Conservation (phyloP, 2,888 invertebrate species). For the Andrena flavipes region DNA sequence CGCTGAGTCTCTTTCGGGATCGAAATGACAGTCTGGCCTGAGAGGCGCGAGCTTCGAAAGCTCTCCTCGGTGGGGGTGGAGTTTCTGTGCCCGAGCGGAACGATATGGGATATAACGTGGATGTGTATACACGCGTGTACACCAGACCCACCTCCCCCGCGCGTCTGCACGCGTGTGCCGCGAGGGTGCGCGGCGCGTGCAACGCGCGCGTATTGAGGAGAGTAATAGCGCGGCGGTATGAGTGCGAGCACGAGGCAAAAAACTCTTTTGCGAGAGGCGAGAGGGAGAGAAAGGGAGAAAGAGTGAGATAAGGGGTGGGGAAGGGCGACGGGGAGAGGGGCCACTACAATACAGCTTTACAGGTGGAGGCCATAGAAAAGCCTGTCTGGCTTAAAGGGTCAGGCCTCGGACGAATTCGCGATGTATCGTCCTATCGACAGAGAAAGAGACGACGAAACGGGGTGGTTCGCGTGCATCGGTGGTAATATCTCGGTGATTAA, state of each 20-base stretch:
- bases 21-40: slow-evolving; percentile 75
- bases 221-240: slow-evolving; percentile 63
- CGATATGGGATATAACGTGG: slow-evolving; percentile 66
- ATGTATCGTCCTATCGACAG: slow-evolving; percentile 49
- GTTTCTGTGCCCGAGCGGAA: slow-evolving; percentile 61
- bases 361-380: slow-evolving; percentile 83
- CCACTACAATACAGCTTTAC: slow-evolving; percentile 69
- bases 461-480: slow-evolving; percentile 20
- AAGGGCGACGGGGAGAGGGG: slow-evolving; percentile 36
- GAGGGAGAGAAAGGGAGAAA: slow-evolving; percentile 20
- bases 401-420: slow-evolving; percentile 74
- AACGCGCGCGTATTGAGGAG: slow-evolving; percentile 31
- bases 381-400: slow-evolving; percentile 83
- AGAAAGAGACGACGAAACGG: not conserved
- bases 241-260: slow-evolving; percentile 69
- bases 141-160: not conserved
- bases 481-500: slow-evolving; percentile 53
- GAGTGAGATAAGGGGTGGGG: not conserved
- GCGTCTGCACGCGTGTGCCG: slow-evolving; percentile 30
- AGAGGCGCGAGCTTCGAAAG: slow-evolving; percentile 75
- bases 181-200: slow-evolving; percentile 7
- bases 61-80: slow-evolving; percentile 53
- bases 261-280: slow-evolving; percentile 74
- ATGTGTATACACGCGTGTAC: slow-evolving; percentile 43
- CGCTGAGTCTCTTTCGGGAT: slow-evolving; percentile 73